Conservation (phyloP, 2,888 invertebrate genomes). For the Catocala fraxini region DNA sequence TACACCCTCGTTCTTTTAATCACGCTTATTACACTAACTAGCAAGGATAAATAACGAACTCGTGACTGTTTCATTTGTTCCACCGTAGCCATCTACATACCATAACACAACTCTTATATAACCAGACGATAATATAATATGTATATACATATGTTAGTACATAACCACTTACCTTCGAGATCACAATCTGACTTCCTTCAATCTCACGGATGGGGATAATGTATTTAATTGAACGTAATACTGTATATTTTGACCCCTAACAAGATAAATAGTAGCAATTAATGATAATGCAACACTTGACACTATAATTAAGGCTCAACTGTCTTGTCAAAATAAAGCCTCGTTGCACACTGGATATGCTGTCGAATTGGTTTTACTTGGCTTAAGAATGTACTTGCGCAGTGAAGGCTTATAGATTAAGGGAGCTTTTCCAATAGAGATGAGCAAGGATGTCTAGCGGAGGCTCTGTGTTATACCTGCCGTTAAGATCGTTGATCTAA, state of each 20-base stretch:
- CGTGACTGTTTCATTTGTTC: slow-evolving; percentile 11
- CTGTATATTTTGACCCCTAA: not conserved
- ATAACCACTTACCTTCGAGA: not conserved
- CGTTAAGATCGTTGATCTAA: no score
- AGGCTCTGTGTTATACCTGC: no score
- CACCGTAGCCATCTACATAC: not conserved
- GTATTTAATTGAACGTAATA: slow-evolving; percentile 8
- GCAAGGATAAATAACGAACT: not conserved
- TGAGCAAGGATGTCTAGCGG: no score
- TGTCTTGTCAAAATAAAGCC: not conserved
- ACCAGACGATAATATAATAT: not conserved
- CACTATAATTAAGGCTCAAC: not conserved
- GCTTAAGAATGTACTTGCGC: not conserved
- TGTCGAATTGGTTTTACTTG: not conserved
- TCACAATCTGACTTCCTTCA: slow-evolving; percentile 15
- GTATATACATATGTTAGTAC: not conserved
- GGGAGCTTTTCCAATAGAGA: no score
- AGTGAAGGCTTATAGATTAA: not conserved
- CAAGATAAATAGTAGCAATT: not conserved
- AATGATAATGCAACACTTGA: not conserved
- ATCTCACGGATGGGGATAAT: slow-evolving; percentile 7
- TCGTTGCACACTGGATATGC: no score
- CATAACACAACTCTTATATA: slow-evolving; percentile 1
- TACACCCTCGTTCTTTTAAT: not conserved
- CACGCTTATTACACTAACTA: not conserved